Conservation (phyloP, 2,113 vertebrate genomes). For the Callorhinus ursinus region DNA sequence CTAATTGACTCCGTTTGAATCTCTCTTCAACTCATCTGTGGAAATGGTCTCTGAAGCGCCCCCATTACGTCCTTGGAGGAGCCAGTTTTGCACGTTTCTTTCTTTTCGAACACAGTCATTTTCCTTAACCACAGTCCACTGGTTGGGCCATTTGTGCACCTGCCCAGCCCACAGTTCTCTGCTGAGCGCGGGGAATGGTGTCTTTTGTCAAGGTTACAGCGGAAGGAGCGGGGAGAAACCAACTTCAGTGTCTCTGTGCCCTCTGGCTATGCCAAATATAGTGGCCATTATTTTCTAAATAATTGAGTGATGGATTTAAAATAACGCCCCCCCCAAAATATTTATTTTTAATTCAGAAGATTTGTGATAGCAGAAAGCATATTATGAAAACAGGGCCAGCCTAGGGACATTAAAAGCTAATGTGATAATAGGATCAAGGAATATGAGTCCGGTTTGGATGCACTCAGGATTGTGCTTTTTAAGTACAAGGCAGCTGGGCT, state of each 20-base stretch:
- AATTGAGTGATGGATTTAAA: constrained; percentile 58
- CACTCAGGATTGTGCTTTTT: neutral
- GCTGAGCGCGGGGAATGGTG: neutral
- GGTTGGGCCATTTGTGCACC: neutral
- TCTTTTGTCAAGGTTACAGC: neutral
- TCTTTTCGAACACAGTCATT: neutral
- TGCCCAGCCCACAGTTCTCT: neutral
- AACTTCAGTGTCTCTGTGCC: neutral
- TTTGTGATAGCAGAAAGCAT: constrained; percentile 44
- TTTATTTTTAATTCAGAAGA: constrained; percentile 67
- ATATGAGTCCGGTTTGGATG: neutral
- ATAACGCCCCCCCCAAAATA: neutral
- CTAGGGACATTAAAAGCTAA: neutral
- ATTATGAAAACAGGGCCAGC: neutral
- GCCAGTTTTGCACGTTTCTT: neutral
- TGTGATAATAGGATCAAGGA: constrained; percentile 19
- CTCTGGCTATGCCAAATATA: neutral
- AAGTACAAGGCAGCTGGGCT: neutral
- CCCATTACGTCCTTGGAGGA: neutral
- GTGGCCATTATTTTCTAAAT: constrained; percentile 62
- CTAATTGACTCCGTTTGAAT: neutral
- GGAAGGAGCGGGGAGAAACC: neutral
- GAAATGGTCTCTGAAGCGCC: neutral
- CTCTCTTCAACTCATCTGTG: neutral
- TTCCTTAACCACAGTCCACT: neutral